Evolutionary conservation across 1,140 invertebrate species (phyloP).

Genomic region (Frieseomelitta varia): DNA sequence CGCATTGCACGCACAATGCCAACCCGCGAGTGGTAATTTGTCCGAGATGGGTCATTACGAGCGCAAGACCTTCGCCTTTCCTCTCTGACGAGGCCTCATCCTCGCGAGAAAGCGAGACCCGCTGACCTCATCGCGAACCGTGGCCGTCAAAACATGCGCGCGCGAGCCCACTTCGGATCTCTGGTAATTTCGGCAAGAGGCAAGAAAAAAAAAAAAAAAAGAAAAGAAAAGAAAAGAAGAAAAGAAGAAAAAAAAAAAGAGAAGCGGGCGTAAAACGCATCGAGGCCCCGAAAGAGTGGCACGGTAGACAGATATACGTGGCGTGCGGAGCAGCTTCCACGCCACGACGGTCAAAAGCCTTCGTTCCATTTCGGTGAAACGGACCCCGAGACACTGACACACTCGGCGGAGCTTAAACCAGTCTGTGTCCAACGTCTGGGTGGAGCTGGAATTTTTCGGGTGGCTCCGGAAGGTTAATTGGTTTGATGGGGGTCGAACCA

Average conservation of each 20-base stretch:
- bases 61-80: slow-evolving; percentile 38
- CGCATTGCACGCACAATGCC: slow-evolving; percentile 66
- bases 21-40: slow-evolving; percentile 67
- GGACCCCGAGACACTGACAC: not conserved
- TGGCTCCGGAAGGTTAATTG: slow-evolving; percentile 8
- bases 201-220: slow-evolving; percentile 27
- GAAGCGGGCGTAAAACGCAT: slow-evolving; percentile 53
- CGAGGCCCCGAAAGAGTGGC: slow-evolving; percentile 48
- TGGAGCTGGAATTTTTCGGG: not conserved
- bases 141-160: slow-evolving; percentile 63
- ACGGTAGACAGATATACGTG: slow-evolving; percentile 53
- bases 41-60: slow-evolving; percentile 55
- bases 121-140: slow-evolving; percentile 70
- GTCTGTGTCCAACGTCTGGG: not conserved
- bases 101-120: slow-evolving; percentile 68
- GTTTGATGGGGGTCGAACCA: not conserved
- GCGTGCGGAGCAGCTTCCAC: slow-evolving; percentile 39
- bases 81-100: slow-evolving; percentile 26
- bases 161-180: slow-evolving; percentile 41
- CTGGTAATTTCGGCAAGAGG: slow-evolving; percentile 63
- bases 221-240: no score
- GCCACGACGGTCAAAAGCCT: slow-evolving; percentile 12
- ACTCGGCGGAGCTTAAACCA: not conserved
- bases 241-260: not conserved
- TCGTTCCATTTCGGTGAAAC: slow-evolving; percentile 31